Conservation (phyloP, 1,140 invertebrate species). For the Capitella teleta region DNA sequence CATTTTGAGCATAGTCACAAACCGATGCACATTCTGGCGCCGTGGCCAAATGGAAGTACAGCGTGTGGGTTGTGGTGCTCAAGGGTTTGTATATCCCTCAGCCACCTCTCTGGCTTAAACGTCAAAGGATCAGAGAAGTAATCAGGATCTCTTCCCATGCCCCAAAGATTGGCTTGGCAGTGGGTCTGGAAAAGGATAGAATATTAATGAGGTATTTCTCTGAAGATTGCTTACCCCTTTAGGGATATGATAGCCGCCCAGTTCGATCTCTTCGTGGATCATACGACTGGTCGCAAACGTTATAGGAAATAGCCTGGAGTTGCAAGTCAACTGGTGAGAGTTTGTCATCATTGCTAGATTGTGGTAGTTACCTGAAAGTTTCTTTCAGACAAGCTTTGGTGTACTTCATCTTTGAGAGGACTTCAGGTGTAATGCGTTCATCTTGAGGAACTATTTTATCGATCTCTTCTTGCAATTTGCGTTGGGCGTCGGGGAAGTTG, state of each 20-base stretch:
- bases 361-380: slow-evolving; percentile 78
- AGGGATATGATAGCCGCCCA: slow-evolving; percentile 64
- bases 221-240: slow-evolving; percentile 55
- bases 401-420: slow-evolving; percentile 56
- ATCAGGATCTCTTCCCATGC: slow-evolving; percentile 35
- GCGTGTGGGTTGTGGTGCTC: slow-evolving; percentile 65
- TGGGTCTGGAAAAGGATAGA: slow-evolving; percentile 56
- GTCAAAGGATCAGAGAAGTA: slow-evolving; percentile 57
- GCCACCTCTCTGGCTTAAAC: slow-evolving; percentile 58
- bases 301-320: slow-evolving; percentile 58
- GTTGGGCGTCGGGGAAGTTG: slow-evolving; percentile 54
- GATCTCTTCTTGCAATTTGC: slow-evolving; percentile 34
- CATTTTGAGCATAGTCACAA: slow-evolving; percentile 4
- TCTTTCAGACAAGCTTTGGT: slow-evolving; percentile 77
- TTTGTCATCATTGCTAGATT: too few species aligned
- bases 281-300: slow-evolving; percentile 74
- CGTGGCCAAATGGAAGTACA: slow-evolving; percentile 70
- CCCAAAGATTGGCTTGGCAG: slow-evolving; percentile 51
- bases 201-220: not conserved
- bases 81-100: slow-evolving; percentile 48
- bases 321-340: slow-evolving; percentile 2
- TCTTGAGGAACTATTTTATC: slow-evolving; percentile 48
- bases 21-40: slow-evolving; percentile 51
- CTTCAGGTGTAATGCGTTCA: slow-evolving; percentile 53
- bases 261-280: slow-evolving; percentile 60